Conservation (phyloP, 2,113 vertebrate genomes). For the Benthochromis sp. region DNA sequence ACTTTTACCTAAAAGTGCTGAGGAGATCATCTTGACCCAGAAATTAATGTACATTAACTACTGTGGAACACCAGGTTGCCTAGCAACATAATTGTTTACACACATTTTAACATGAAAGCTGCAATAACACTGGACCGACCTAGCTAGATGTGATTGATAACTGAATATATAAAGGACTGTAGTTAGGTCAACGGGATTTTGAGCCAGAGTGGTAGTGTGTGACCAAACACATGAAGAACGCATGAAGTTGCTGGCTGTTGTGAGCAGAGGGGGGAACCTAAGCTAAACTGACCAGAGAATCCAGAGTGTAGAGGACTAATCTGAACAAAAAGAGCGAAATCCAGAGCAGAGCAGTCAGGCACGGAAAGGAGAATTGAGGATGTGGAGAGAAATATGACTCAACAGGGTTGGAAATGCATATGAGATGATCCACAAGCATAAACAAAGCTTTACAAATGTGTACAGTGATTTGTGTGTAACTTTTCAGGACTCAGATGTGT, state of each 20-base stretch:
- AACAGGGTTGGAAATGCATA: background rate
- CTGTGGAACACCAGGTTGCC: background rate
- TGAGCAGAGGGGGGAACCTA: background rate
- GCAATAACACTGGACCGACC: fast-evolving
- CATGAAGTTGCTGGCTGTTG: background rate
- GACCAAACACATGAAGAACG: background rate
- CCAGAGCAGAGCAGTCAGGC: background rate
- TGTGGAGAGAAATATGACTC: background rate
- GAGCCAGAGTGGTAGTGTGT: background rate
- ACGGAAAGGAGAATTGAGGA: background rate
- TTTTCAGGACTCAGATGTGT: background rate
- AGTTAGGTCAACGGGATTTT: background rate
- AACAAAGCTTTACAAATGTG: background rate
- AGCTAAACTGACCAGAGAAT: background rate
- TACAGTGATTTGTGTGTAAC: background rate
- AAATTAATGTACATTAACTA: background rate
- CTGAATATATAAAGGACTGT: background rate
- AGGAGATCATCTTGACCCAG: fast-evolving
- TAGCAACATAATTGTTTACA: background rate
- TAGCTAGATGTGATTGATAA: background rate
- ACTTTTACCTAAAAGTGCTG: background rate
- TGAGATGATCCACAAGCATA: background rate
- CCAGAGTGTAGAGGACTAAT: background rate
- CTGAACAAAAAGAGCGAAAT: background rate
- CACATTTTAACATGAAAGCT: background rate